Base-by-base conservation (phyloP, 2,888 invertebrate species). In the Philaethria dido region DNA sequence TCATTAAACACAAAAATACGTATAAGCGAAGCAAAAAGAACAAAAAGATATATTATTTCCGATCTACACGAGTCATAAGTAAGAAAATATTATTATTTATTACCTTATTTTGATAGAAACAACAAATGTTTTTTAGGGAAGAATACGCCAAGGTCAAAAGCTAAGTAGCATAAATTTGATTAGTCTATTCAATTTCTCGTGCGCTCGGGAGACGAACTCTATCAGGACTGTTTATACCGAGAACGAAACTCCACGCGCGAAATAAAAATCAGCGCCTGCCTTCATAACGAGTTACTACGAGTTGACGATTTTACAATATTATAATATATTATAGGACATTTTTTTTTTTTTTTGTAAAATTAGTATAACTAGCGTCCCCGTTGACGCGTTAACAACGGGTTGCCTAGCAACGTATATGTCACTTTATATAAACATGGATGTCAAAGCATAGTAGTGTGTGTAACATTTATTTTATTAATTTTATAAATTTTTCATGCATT, bases 131-230 rank as follows among this genome's bases (percentile, higher is more conserved):
- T 52, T 25, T 52, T 62, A 52, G 18, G 52, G 29, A 62, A 52
- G 18, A 48, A 59, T 42, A 14, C 25, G 9, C 22, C 50, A 36
- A 62, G 45, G 29, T 18, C 29, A 42, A 44, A 48, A 25, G 47
- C 44, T 59, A 57, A 64, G 48, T 39, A 59, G 62, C 62, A 64
- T 36, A 63, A 22, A 67, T 64, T 69, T 69, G 67, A 69, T 69
- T 64, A 69, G 67, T 55, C 64, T 61, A 69, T 69, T 67, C 67
- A 69, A 69, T 69, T 66, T 66, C 54, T 52, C 50, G 62, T 69
- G 65, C 44, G 42, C 68, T 57, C 36, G 20, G 54, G 50, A 61
- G 66, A 36, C 52, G 61, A 61, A 64, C 65, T 67, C 61, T 47
- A 64, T 61, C 45, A 47, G 25, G 45, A 39, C 18, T 66, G 47